A percentile compares a stretch with the other conserved stretches of the same genome.
Conservation (phyloP, 1,140 invertebrate genomes). For the Drosophila melanica region DNA sequence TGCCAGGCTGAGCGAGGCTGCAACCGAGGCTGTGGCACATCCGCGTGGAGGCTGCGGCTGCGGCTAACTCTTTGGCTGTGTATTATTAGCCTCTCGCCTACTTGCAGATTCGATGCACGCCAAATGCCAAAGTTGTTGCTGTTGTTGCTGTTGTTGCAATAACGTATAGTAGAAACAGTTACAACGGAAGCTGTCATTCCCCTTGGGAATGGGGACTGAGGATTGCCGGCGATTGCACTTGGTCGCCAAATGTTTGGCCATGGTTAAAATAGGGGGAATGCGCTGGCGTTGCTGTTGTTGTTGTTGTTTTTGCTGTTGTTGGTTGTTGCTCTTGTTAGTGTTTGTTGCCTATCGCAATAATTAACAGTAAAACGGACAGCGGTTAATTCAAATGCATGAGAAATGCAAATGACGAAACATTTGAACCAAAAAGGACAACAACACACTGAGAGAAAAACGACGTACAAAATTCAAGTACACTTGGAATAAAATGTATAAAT, state of each 20-base stretch:
- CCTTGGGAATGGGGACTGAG: conserved; percentile 59
- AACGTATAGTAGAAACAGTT: conserved; percentile 80
- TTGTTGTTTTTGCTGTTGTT: conserved; percentile 16
- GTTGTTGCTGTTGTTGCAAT: conserved; percentile 60
- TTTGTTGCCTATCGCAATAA: conserved; percentile 68
- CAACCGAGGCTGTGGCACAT: conserved; percentile 28
- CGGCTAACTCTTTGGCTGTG: conserved; percentile 44
- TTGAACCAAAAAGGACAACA: conserved; percentile 63
- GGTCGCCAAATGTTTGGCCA: conserved; percentile 54
- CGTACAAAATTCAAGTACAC: too few relatives aligned
- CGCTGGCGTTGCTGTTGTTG: conserved; percentile 56
- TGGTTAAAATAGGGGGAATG: conserved; percentile 49
- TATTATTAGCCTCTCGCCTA: conserved; percentile 81
- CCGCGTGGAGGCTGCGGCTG: conserved; percentile 40
- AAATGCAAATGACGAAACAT: conserved; percentile 77
- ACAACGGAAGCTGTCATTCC: conserved; percentile 82
- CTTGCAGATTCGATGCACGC: conserved; percentile 83
- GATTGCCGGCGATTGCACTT: conserved; percentile 50
- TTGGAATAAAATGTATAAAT: too few relatives aligned
- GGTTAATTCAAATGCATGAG: conserved; percentile 81
- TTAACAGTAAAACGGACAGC: conserved; percentile 78
- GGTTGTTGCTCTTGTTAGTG: conserved; percentile 22
- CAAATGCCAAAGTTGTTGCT: conserved; percentile 69
- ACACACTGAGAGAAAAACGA: neutral
- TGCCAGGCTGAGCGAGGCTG: conserved; percentile 40